phyloP scores from a whole-genome alignment of 2,113 vertebrate genomes.

The Pipra filicauda region DNA sequence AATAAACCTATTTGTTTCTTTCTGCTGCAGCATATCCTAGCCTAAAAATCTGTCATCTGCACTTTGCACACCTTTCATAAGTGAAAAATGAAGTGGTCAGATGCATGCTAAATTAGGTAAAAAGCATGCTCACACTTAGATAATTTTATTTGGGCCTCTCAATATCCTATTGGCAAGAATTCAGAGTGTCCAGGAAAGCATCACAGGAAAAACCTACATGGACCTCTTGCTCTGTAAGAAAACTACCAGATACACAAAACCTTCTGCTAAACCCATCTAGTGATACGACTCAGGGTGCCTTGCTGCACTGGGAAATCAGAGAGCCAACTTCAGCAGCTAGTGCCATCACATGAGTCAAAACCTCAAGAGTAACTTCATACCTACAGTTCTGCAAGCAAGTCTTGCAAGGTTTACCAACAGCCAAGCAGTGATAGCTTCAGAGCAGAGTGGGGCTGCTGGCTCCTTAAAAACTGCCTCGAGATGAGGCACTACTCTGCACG shows the following conservation, averaged over 20 bases:
- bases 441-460: background rate
- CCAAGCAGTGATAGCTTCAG: background rate
- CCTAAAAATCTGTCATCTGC: background rate
- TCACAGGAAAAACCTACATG: background rate
- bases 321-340: background rate
- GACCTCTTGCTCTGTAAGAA: background rate
- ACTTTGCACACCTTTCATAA: background rate
- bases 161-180: background rate
- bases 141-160: background rate
- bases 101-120: background rate
- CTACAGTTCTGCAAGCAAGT: background rate
- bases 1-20: background rate
- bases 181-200: background rate
- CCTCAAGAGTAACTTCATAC: slow-evolving; percentile 16
- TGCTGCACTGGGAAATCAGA: accelerated
- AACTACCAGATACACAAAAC: background rate
- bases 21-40: background rate
- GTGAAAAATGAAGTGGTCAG: background rate
- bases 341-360: slow-evolving; percentile 17
- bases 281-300: background rate
- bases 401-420: background rate
- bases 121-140: background rate
- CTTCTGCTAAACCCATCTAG: background rate
- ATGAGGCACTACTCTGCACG: background rate
- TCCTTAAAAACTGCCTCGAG: background rate